These are phyloP conservation scores for Balanococcus diminutus DNA, from an alignment of 2,888 invertebrate species.

Conservation along the genomic window DNA sequence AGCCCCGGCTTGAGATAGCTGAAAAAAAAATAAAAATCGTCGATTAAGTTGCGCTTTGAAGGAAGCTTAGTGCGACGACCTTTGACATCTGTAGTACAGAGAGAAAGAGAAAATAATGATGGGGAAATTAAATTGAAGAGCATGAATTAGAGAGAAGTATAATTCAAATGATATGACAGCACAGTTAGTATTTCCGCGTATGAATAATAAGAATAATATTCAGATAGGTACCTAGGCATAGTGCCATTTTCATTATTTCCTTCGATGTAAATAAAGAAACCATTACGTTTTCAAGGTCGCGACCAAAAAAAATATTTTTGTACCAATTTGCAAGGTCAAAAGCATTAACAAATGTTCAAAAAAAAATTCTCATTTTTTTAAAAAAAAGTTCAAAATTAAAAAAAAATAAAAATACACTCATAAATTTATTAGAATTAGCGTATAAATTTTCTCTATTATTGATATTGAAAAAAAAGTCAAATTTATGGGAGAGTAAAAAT, in stretches of 20 bases:
- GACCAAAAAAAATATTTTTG: neutral
- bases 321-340: too few species aligned
- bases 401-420: too few species aligned
- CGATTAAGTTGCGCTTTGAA: too few species aligned
- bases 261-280: neutral
- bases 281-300: neutral
- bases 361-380: too few species aligned
- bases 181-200: neutral
- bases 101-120: neutral
- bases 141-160: neutral
- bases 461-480: too few species aligned
- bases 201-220: conserved; percentile 1
- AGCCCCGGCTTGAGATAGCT: conserved; percentile 44
- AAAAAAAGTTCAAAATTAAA: too few species aligned
- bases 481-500: too few species aligned
- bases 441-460: too few species aligned
- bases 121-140: neutral
- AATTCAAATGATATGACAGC: neutral
- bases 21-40: neutral
- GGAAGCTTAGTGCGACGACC: too few species aligned
- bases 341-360: too few species aligned
- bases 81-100: too few species aligned
- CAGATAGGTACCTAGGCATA: neutral
- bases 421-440: too few species aligned
- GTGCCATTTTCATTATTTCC: neutral